Evolutionary conservation across 2,888 invertebrate genomes (phyloP).

Genomic region (Agonopterix alstromeriana): DNA sequence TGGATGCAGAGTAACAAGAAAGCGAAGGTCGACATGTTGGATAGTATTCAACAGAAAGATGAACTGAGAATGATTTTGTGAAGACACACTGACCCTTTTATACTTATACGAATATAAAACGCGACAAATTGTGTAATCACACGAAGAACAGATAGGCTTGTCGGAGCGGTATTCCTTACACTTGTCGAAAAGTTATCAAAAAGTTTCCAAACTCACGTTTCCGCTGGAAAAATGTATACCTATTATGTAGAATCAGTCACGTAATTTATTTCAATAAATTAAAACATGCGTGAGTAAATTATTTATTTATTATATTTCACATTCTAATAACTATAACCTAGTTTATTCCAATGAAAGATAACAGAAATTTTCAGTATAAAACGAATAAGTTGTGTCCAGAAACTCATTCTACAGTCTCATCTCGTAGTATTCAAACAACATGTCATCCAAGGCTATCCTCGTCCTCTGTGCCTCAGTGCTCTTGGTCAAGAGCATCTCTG

Average conservation of each 20-base stretch:
- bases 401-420: slow-evolving; percentile 9
- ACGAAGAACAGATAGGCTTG: not conserved
- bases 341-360: not conserved
- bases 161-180: not conserved
- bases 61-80: not conserved
- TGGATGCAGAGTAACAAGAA: slow-evolving; percentile 26
- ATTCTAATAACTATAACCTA: not conserved
- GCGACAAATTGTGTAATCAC: not conserved
- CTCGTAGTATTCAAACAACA: slow-evolving; percentile 21
- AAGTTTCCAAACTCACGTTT: not conserved
- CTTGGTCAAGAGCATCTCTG: slow-evolving; percentile 14
- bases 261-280: not conserved
- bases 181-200: not conserved
- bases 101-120: not conserved
- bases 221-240: not conserved
- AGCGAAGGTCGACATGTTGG: slow-evolving; percentile 24
- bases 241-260: not conserved
- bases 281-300: too few species aligned
- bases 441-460: slow-evolving; percentile 18
- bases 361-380: not conserved
- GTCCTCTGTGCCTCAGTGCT: slow-evolving; percentile 20
- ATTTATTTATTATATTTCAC: too few species aligned
- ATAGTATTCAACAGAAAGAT: slow-evolving; percentile 4
- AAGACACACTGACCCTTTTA: not conserved
- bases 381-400: not conserved